These are phyloP conservation scores for Scaptomyza graminum DNA, from an alignment of 1,140 invertebrate genomes.

Conservation along the genomic window DNA sequence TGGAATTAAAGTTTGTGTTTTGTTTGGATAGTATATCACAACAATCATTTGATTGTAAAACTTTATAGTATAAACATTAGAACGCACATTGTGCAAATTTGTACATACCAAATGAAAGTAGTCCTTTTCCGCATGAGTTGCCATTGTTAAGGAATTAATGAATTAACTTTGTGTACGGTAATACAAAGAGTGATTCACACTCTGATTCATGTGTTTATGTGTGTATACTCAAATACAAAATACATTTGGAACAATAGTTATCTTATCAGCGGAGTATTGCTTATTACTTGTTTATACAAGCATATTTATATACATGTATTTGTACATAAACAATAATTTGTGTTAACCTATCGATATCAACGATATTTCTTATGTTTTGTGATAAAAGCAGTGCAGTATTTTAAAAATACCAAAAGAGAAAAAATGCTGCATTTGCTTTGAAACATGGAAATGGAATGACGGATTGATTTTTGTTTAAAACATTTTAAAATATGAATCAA, in stretches of 20 bases:
- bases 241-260: slow-evolving; percentile 48
- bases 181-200: slow-evolving; percentile 35
- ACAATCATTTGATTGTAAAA: not conserved
- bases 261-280: slow-evolving; percentile 42
- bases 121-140: slow-evolving; percentile 49
- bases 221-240: slow-evolving; percentile 36
- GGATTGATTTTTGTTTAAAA: not conserved
- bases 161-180: slow-evolving; percentile 26
- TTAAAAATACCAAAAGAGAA: not conserved
- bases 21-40: not conserved
- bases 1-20: not conserved
- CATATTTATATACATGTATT: slow-evolving; percentile 27
- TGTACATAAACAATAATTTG: slow-evolving; percentile 33
- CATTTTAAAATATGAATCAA: too few species aligned
- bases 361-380: not conserved
- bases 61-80: not conserved
- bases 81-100: slow-evolving; percentile 5
- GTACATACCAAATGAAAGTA: slow-evolving; percentile 46
- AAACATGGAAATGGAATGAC: slow-evolving; percentile 5
- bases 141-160: slow-evolving; percentile 24
- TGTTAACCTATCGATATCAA: slow-evolving; percentile 17
- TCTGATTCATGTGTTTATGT: slow-evolving; percentile 27
- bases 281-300: slow-evolving; percentile 35
- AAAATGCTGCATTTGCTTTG: not conserved
- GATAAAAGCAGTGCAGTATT: slow-evolving; percentile 6